Conservation (phyloP, 1,140 invertebrate species). For the Drosophila lacertosa region DNA sequence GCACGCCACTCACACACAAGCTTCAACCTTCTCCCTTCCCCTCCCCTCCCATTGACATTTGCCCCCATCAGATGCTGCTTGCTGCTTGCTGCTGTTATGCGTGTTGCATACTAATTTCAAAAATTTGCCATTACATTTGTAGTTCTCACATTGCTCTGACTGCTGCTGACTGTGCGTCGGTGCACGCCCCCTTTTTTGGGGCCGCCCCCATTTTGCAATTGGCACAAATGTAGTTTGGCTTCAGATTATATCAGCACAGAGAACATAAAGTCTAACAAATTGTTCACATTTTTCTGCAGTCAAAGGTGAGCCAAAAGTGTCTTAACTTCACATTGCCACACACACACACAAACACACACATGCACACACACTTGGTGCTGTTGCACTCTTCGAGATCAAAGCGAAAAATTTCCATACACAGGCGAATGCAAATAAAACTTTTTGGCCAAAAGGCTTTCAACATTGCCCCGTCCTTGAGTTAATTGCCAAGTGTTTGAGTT, state of each 20-base stretch:
- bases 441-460: constrained; percentile 16
- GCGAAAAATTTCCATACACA: constrained; percentile 44
- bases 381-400: constrained; percentile 23
- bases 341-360: constrained; percentile 9
- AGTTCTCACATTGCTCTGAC: constrained; percentile 65
- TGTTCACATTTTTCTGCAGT: constrained; percentile 60
- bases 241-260: constrained; percentile 51
- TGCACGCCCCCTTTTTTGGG: background rate
- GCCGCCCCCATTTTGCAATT: constrained; percentile 31
- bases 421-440: constrained; percentile 40
- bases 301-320: constrained; percentile 61
- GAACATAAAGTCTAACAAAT: constrained; percentile 54
- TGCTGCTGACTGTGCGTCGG: constrained; percentile 19
- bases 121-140: constrained; percentile 78
- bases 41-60: constrained; percentile 21
- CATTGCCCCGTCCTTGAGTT: constrained; percentile 20
- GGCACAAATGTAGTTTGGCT: constrained; percentile 46
- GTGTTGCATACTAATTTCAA: constrained; percentile 78
- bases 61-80: constrained; percentile 10
- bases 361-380: constrained; percentile 15
- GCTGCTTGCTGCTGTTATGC: constrained; percentile 50
- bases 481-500: constrained; percentile 43
- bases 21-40: too few species aligned
- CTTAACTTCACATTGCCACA: constrained; percentile 45
- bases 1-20: constrained; percentile 27